A percentile compares a stretch with the other conserved stretches of the same genome.
Evolutionary conservation across 2,113 vertebrate genomes (phyloP).

Genomic region (Protobothrops flavoviridis): DNA sequence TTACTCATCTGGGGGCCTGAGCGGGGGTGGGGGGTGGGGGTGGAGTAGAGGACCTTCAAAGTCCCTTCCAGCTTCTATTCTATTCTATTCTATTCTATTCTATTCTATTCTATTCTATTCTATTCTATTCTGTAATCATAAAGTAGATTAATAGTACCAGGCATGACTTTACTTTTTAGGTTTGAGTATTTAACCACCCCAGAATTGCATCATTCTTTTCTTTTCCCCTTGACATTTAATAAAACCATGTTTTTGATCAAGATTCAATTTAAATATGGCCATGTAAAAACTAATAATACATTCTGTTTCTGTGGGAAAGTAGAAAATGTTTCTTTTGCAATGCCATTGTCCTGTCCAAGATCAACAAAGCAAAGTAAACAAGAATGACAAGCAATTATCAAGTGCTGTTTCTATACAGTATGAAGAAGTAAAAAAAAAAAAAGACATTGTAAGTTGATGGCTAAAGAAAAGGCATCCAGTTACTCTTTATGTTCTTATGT

Average conservation of each 20-base stretch:
- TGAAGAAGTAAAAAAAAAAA: not conserved
- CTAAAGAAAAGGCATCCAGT: not conserved
- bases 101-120: no score
- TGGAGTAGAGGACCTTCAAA: no score
- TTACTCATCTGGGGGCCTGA: not conserved
- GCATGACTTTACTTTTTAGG: not conserved
- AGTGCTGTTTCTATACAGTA: not conserved
- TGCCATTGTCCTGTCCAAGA: not conserved
- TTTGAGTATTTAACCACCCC: not conserved
- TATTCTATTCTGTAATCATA: not conserved
- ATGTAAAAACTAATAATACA: constrained; percentile 15
- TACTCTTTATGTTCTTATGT: not conserved
- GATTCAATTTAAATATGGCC: not conserved
- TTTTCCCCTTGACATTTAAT: constrained; percentile 1
- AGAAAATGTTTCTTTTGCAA: constrained; percentile 19
- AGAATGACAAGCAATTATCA: not conserved
- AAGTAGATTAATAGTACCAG: not conserved
- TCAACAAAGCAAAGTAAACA: constrained; percentile 21
- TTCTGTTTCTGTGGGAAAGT: not conserved
- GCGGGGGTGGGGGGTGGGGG: no score
- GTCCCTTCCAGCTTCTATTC: no score
- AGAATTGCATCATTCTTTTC: not conserved
- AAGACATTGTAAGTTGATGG: not conserved
- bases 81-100: no score
- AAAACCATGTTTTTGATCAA: constrained; percentile 12